Conservation (phyloP, 2,797 vertebrate genomes). For the Sciurus carolinensis region DNA sequence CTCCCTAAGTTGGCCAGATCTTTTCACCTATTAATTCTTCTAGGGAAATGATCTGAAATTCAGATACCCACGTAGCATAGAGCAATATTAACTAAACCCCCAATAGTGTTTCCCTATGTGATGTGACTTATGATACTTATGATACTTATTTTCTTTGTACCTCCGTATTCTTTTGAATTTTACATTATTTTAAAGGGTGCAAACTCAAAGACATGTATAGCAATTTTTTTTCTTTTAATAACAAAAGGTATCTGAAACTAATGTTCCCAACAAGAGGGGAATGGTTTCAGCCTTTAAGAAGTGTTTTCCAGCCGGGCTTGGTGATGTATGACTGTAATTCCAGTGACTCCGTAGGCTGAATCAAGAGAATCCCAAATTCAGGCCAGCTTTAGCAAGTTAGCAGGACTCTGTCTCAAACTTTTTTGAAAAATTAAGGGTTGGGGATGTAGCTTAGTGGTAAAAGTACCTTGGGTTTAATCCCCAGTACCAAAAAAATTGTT, state of each 20-base stretch:
- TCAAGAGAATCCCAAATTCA: neutral
- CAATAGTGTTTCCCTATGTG: constrained; percentile 2
- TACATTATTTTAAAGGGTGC: constrained; percentile 18
- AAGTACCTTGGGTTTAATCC: neutral
- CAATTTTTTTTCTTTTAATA: constrained; percentile 20
- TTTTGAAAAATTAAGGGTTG: too few relatives aligned
- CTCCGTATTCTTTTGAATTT: constrained; percentile 50
- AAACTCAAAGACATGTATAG: neutral
- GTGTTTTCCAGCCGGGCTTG: neutral
- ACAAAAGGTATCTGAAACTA: constrained; percentile 11
- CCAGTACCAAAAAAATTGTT: neutral
- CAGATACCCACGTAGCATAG: neutral
- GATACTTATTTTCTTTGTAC: constrained; percentile 31
- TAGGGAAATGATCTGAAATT: constrained; percentile 37
- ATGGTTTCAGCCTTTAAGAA: constrained; percentile 47
- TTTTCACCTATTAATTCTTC: constrained; percentile 23
- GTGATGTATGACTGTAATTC: neutral
- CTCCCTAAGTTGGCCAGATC: neutral
- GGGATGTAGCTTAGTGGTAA: neutral
- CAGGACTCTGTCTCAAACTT: neutral
- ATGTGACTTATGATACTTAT: neutral
- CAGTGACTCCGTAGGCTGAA: neutral
- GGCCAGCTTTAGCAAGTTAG: neutral
- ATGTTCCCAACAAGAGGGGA: neutral
- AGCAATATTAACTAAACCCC: constrained; percentile 10